Percentiles rank a stretch among this genome's conserved stretches.
phyloP scores from a whole-genome alignment of 2,888 invertebrate genomes.

The Caenorhabditis macrosperma region DNA sequence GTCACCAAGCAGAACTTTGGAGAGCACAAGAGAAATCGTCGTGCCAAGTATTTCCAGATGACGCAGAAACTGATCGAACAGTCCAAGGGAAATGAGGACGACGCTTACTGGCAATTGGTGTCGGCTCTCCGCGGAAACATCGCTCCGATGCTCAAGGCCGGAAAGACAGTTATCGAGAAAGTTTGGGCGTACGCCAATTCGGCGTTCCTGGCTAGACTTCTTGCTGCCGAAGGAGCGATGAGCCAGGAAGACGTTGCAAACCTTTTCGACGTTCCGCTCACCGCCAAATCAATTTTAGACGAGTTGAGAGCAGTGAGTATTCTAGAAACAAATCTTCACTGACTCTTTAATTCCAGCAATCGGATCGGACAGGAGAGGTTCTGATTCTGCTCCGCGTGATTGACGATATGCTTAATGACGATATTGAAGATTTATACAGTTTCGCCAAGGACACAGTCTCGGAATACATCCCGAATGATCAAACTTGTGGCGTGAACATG shows the following conservation, averaged over 20 bases:
- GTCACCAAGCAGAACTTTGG: slow-evolving; percentile 25
- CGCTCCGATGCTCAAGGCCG: slow-evolving; percentile 30
- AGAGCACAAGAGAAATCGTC: slow-evolving; percentile 34
- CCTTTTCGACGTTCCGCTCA: slow-evolving; percentile 52
- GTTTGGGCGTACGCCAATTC: slow-evolving; percentile 59
- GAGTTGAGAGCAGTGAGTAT: slow-evolving; percentile 33
- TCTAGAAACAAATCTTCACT: not conserved
- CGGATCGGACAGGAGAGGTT: slow-evolving; percentile 34
- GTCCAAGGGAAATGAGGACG: slow-evolving; percentile 33
- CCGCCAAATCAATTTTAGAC: slow-evolving; percentile 41
- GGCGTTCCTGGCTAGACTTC: slow-evolving; percentile 51
- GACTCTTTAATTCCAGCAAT: slow-evolving; percentile 13
- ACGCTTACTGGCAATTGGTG: slow-evolving; percentile 20
- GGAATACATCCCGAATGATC: slow-evolving; percentile 40
- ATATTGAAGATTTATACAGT: slow-evolving; percentile 51
- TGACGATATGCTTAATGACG: slow-evolving; percentile 50
- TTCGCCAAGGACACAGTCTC: slow-evolving; percentile 35
- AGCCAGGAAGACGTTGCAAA: slow-evolving; percentile 1
- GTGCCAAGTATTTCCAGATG: slow-evolving; percentile 55
- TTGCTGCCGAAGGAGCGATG: slow-evolving; percentile 46
- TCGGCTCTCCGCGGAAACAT: slow-evolving; percentile 49
- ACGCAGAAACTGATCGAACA: slow-evolving; percentile 31
- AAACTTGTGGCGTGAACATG: slow-evolving; percentile 45
- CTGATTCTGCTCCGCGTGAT: slow-evolving; percentile 34
- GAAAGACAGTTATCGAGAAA: slow-evolving; percentile 48